A percentile compares a stretch with the other conserved stretches of the same genome.
Conservation (phyloP, 2,113 vertebrate genomes). For the Aspidoscelis tigris region DNA sequence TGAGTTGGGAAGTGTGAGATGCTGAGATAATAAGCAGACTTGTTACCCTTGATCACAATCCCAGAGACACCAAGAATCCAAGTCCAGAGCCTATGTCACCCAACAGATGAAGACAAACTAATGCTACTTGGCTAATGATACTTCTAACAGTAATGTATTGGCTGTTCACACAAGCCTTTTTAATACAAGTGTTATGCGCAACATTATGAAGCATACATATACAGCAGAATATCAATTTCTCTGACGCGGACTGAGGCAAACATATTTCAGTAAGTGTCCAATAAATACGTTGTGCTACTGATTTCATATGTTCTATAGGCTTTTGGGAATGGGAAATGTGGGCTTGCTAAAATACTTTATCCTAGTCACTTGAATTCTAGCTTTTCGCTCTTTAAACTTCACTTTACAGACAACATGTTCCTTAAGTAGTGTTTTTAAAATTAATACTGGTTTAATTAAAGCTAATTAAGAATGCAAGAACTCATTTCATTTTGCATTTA, state of each 20-base stretch:
- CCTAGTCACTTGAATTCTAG: constrained; percentile 32
- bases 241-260: neutral
- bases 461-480: constrained; percentile 39
- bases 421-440: constrained; percentile 51
- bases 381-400: constrained; percentile 34
- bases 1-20: too few relatives aligned
- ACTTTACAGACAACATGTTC: constrained; percentile 34
- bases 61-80: too few relatives aligned
- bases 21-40: too few relatives aligned
- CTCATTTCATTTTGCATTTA: constrained; percentile 17
- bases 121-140: too few relatives aligned
- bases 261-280: neutral
- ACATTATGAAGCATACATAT: neutral
- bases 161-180: too few relatives aligned
- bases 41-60: too few relatives aligned
- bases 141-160: neutral
- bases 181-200: neutral
- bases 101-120: too few relatives aligned
- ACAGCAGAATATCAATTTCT: neutral
- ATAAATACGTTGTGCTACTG: neutral
- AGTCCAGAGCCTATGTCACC: too few relatives aligned
- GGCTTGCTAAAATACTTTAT: constrained; percentile 15
- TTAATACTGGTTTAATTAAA: constrained; percentile 45
- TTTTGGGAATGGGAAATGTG: neutral
- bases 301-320: neutral